Conservation (phyloP, 1,140 invertebrate genomes). For the Bombus breviceps region DNA sequence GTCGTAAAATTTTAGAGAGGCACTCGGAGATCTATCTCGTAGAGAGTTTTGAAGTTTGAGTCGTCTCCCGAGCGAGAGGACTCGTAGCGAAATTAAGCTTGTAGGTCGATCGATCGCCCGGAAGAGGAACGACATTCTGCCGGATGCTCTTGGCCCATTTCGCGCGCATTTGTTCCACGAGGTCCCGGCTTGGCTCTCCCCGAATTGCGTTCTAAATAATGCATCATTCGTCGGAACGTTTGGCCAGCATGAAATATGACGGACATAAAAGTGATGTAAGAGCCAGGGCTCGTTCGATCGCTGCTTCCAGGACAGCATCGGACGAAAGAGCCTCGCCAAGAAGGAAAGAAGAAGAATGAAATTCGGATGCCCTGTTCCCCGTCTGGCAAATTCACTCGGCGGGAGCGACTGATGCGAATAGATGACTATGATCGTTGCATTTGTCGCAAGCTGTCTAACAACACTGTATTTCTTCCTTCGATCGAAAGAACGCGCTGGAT, state of each 20-base stretch:
- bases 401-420: conserved; percentile 19
- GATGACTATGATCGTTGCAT: conserved; percentile 47
- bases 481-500: not conserved
- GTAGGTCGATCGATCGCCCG: conserved; percentile 46
- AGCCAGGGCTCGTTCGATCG: conserved; percentile 56
- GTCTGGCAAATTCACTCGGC: conserved; percentile 55
- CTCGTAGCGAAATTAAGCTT: conserved; percentile 45
- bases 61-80: not conserved
- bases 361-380: not conserved
- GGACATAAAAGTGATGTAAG: conserved; percentile 68
- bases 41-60: not conserved
- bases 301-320: conserved; percentile 16
- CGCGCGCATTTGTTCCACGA: conserved; percentile 49
- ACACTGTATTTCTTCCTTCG: conserved; percentile 21
- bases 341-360: conserved; percentile 29
- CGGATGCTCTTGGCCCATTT: conserved; percentile 52
- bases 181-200: conserved; percentile 30
- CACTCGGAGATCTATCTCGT: not conserved
- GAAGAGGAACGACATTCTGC: conserved; percentile 41
- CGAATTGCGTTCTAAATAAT: conserved; percentile 69
- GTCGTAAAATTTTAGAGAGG: not conserved
- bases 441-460: conserved; percentile 24
- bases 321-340: not conserved
- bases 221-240: conserved; percentile 67
- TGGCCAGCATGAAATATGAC: conserved; percentile 61